Evolutionary conservation across 2,888 invertebrate species (phyloP).

Genomic region (Leucania comma): DNA sequence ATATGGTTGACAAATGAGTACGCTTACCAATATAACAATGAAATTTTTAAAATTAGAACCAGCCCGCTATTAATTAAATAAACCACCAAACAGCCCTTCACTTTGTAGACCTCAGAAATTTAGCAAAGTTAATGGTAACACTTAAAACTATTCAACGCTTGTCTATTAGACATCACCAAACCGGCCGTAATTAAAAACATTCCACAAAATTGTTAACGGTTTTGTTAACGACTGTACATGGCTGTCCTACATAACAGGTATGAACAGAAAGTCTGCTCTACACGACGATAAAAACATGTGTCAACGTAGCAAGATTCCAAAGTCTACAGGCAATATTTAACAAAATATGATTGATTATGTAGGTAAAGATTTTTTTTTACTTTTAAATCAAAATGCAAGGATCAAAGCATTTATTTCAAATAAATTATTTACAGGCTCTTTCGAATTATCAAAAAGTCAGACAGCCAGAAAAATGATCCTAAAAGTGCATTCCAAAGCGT

Average conservation of each 20-base stretch:
- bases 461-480: too few species aligned
- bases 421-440: too few species aligned
- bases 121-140: constrained; percentile 27
- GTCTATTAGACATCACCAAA: constrained; percentile 48
- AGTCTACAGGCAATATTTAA: too few species aligned
- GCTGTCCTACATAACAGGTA: constrained; percentile 16
- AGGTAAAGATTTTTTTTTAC: too few species aligned
- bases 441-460: too few species aligned
- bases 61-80: neutral
- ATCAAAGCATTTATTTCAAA: too few species aligned
- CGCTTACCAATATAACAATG: too few species aligned
- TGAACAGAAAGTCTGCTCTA: neutral
- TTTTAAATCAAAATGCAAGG: too few species aligned
- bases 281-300: neutral
- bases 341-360: too few species aligned
- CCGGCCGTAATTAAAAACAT: constrained; percentile 56
- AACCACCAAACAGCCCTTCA: neutral
- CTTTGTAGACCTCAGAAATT: constrained; percentile 7
- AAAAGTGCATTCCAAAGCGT: too few species aligned
- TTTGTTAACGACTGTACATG: constrained; percentile 54
- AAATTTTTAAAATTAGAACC: neutral
- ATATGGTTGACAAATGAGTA: too few species aligned
- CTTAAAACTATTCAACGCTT: constrained; percentile 44
- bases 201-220: constrained; percentile 57
- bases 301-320: too few species aligned